Evolutionary conservation across 2,888 invertebrate genomes (phyloP).

Genomic region (Aphrophora alni): DNA sequence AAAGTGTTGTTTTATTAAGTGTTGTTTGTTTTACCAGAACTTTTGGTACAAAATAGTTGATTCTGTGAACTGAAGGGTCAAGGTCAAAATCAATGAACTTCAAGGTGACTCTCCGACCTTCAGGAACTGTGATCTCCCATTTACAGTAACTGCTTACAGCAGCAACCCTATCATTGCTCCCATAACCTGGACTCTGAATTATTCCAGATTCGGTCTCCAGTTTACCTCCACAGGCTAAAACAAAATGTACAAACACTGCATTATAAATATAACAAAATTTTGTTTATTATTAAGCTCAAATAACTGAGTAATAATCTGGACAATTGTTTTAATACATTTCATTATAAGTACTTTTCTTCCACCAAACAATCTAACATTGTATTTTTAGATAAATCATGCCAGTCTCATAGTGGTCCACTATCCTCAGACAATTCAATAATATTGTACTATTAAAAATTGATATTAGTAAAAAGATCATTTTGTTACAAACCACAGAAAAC

Average conservation of each 20-base stretch:
- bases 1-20: too few relatives aligned
- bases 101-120: constrained; percentile 68
- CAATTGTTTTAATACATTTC: too few relatives aligned
- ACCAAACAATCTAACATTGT: too few relatives aligned
- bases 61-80: constrained; percentile 46
- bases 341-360: too few relatives aligned
- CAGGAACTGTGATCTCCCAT: constrained; percentile 73
- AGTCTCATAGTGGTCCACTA: too few relatives aligned
- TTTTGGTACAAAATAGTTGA: not conserved
- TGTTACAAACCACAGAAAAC: too few relatives aligned
- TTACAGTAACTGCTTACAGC: constrained; percentile 61
- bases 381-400: too few relatives aligned
- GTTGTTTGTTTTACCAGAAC: not conserved
- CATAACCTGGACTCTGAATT: constrained; percentile 77
- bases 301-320: too few relatives aligned
- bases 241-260: constrained; percentile 24
- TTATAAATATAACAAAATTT: not conserved
- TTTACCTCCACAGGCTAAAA: constrained; percentile 70
- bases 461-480: too few relatives aligned
- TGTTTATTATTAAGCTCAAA: too few relatives aligned
- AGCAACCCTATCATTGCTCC: constrained; percentile 58
- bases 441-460: too few relatives aligned
- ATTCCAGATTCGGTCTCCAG: constrained; percentile 69
- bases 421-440: too few relatives aligned
- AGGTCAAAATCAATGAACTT: constrained; percentile 68